Conservation (phyloP, 2,113 vertebrate genomes). For the Nyctibius bracteatus region DNA sequence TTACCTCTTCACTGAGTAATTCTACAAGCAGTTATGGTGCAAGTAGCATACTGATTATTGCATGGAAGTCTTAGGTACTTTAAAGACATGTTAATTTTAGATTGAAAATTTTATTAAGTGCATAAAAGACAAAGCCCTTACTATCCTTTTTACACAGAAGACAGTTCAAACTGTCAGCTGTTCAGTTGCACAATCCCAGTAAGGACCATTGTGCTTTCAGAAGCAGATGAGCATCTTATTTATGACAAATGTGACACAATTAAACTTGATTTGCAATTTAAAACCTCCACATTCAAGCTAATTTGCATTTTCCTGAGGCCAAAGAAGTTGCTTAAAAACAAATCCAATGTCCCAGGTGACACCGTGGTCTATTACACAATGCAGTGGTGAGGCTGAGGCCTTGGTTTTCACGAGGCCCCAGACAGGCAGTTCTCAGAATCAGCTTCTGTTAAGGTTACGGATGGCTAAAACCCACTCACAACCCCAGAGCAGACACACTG, state of each 20-base stretch:
- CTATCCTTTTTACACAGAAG: not conserved
- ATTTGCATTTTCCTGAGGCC: not conserved
- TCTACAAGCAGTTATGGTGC: not conserved
- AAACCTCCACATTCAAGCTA: not conserved
- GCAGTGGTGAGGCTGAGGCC: not conserved
- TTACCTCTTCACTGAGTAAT: not conserved
- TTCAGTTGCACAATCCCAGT: not conserved
- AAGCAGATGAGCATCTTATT: accelerated
- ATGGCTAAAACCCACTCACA: not conserved
- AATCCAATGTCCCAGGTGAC: not conserved
- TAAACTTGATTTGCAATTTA: not conserved
- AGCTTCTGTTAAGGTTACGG: accelerated
- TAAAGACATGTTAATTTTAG: not conserved
- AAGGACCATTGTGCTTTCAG: not conserved
- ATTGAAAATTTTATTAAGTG: not conserved
- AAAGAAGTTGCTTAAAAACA: not conserved
- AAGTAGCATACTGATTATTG: accelerated
- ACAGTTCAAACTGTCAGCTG: not conserved
- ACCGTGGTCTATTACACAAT: too few relatives aligned
- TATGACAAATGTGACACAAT: not conserved
- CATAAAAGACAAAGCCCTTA: not conserved
- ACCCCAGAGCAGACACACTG: not conserved
- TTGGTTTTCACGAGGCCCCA: not conserved
- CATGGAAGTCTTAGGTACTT: accelerated
- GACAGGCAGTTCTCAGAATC: not conserved